phyloP scores from a whole-genome alignment of 2,888 invertebrate species.

The Drosophila atroscutellata region DNA sequence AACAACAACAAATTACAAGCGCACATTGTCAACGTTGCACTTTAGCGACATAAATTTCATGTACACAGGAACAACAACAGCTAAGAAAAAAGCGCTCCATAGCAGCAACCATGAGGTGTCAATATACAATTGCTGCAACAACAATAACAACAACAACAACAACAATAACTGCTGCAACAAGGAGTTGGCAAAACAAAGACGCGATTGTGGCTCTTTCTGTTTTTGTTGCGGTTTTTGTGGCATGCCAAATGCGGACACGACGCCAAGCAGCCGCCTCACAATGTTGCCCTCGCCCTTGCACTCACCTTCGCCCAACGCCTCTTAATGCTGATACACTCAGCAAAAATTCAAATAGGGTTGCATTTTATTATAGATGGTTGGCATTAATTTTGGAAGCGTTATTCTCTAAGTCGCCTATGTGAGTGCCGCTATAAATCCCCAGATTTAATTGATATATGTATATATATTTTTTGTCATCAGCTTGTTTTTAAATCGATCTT shows the following conservation, averaged over 20 bases:
- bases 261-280: slow-evolving; percentile 49
- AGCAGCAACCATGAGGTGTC: slow-evolving; percentile 70
- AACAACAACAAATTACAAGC: slow-evolving; percentile 79
- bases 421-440: no score
- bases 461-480: no score
- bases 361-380: neutral
- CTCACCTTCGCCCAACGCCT: slow-evolving; percentile 8
- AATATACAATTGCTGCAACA: slow-evolving; percentile 78
- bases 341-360: neutral
- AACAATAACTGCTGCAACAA: slow-evolving; percentile 34
- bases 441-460: no score
- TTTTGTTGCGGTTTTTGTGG: slow-evolving; percentile 35
- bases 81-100: slow-evolving; percentile 30
- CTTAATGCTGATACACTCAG: neutral
- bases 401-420: no score
- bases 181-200: slow-evolving; percentile 67
- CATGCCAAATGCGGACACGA: slow-evolving; percentile 77
- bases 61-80: slow-evolving; percentile 51
- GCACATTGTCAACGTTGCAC: slow-evolving; percentile 80
- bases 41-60: slow-evolving; percentile 79
- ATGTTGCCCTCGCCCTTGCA: slow-evolving; percentile 16
- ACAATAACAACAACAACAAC: slow-evolving; percentile 30
- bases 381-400: no score
- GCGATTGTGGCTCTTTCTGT: slow-evolving; percentile 63
- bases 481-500: neutral